Conservation (phyloP, 2,113 vertebrate genomes). For the Genyomyrus donnyi region DNA sequence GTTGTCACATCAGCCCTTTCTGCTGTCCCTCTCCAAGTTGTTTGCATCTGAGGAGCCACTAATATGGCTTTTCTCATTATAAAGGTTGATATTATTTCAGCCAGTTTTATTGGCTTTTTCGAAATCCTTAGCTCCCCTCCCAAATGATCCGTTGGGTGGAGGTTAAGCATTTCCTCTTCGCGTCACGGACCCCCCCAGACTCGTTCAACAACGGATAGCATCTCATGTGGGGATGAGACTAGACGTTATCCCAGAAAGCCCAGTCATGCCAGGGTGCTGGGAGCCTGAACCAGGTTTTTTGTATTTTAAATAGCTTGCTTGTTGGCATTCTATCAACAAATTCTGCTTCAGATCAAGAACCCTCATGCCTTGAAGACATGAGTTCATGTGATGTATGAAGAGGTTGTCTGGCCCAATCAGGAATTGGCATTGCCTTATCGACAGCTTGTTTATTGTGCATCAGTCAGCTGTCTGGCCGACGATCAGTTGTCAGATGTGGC, state of each 20-base stretch:
- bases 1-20: neutral
- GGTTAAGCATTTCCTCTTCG: neutral
- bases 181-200: neutral
- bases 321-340: neutral
- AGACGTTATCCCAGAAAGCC: neutral
- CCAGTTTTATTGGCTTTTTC: neutral
- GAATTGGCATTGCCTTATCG: neutral
- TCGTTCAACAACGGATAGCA: neutral
- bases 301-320: neutral
- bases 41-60: neutral
- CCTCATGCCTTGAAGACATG: neutral
- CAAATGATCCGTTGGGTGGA: neutral
- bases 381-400: neutral
- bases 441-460: neutral
- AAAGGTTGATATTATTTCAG: neutral
- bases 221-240: neutral
- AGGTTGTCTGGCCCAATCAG: neutral
- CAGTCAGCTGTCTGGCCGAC: neutral
- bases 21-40: neutral
- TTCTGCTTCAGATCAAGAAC: neutral
- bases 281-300: neutral
- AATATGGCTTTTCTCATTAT: neutral
- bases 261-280: neutral
- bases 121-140: neutral
- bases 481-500: neutral